phyloP scores from a whole-genome alignment of 2,113 vertebrate genomes.

The Platanista minor region DNA sequence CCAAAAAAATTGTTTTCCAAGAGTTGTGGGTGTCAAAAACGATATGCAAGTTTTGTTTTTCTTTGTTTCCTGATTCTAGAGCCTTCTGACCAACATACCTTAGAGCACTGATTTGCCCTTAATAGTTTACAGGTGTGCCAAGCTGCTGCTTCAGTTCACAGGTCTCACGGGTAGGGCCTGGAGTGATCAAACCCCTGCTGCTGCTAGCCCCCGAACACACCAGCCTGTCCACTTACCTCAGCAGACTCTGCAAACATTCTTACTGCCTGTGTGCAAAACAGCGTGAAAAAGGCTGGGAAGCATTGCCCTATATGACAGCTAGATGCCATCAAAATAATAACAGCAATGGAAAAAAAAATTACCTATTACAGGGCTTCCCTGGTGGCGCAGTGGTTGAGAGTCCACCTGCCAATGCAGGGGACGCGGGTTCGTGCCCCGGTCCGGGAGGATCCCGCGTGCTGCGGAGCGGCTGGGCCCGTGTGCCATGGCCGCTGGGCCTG shows the following conservation, averaged over 20 bases:
- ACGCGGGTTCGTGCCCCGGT: no score
- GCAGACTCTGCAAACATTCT: not conserved
- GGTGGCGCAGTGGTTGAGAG: no score
- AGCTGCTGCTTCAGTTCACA: not conserved
- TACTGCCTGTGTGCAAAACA: not conserved
- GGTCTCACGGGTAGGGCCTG: not conserved
- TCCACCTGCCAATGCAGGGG: no score
- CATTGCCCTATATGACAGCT: not conserved
- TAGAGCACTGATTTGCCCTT: not conserved
- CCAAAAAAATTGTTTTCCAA: not conserved
- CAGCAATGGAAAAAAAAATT: not conserved
- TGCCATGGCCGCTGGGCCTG: no score
- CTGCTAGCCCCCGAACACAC: not conserved
- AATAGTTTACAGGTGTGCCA: not conserved
- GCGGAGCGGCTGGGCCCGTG: no score
- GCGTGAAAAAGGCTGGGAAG: not conserved
- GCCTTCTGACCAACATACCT: not conserved
- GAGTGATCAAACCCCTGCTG: not conserved
- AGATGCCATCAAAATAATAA: not conserved
- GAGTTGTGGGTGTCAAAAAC: not conserved
- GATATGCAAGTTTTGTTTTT: not conserved
- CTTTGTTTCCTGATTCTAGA: conserved; percentile 24
- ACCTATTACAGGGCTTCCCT: no score
- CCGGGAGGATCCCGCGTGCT: no score
- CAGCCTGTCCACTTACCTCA: not conserved